Conservation (phyloP, 2,113 vertebrate species). For the Cyanoramphus novaezelandiae region DNA sequence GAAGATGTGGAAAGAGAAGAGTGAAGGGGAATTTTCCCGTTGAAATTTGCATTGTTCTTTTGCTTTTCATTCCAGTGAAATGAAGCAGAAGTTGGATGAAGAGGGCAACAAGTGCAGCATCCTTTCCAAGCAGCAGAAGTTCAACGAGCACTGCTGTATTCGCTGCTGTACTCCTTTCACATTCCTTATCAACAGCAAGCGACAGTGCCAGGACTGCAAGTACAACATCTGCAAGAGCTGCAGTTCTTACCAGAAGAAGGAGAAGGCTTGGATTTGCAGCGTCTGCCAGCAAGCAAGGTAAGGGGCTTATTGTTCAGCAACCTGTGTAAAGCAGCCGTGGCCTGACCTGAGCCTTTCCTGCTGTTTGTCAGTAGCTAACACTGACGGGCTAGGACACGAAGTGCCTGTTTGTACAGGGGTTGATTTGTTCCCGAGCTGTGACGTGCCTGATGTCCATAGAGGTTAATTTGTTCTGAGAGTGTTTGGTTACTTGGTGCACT, state of each 20-base stretch:
- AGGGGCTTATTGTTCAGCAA: background rate
- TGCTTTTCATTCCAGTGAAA: constrained; percentile 79
- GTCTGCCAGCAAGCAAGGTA: constrained; percentile 95
- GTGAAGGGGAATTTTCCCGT: background rate
- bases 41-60: background rate
- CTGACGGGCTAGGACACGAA: background rate
- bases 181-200: constrained; percentile 92
- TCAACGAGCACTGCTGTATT: constrained; percentile 96
- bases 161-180: constrained; percentile 95
- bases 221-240: constrained; percentile 96
- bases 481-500: background rate
- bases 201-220: constrained; percentile 89
- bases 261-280: constrained; percentile 88
- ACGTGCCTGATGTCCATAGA: background rate
- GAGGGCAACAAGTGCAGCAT: constrained; percentile 93
- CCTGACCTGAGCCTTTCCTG: background rate
- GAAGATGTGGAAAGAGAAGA: background rate
- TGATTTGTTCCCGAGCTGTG: background rate
- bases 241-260: constrained; percentile 86
- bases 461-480: background rate
- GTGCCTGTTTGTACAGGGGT: background rate
- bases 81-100: constrained; percentile 94
- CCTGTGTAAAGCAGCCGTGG: background rate
- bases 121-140: constrained; percentile 90
- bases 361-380: constrained; percentile 6